phyloP scores from a whole-genome alignment of 2,888 invertebrate species.

The Ormyrus rosae region DNA sequence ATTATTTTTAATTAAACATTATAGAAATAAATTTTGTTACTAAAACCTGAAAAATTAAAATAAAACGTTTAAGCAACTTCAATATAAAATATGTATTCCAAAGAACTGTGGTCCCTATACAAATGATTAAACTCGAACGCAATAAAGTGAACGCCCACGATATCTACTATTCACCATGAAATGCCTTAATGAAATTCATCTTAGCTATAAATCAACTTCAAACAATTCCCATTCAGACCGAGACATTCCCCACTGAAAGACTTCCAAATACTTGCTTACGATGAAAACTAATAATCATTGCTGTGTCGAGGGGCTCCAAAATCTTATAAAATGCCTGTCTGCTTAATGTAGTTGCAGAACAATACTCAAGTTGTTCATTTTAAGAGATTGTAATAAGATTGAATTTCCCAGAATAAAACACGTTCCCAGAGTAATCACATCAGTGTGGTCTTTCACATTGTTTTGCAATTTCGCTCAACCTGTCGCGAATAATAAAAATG shows the following conservation, averaged over 20 bases:
- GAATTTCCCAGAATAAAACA: no score
- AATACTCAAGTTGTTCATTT: background rate
- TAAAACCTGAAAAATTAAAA: no score
- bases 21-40: no score
- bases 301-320: background rate
- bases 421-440: no score
- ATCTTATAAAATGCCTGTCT: background rate
- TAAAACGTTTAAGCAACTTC: no score
- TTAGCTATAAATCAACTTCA: constrained; percentile 50
- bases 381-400: background rate
- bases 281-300: background rate
- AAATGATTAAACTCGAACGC: constrained; percentile 11
- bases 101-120: background rate
- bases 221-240: constrained; percentile 42
- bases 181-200: constrained; percentile 52
- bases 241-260: constrained; percentile 13
- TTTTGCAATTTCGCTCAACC: no score
- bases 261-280: constrained; percentile 6
- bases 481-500: no score
- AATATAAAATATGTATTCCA: no score
- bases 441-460: no score
- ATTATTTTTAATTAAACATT: no score
- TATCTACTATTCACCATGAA: constrained; percentile 20
- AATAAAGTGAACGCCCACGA: constrained; percentile 30
- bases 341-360: background rate